These are phyloP conservation scores for Clytia hemisphaerica DNA, from an alignment of 30 jellyfish, hydroid and myxozoan genomes.

Conservation along the genomic window DNA sequence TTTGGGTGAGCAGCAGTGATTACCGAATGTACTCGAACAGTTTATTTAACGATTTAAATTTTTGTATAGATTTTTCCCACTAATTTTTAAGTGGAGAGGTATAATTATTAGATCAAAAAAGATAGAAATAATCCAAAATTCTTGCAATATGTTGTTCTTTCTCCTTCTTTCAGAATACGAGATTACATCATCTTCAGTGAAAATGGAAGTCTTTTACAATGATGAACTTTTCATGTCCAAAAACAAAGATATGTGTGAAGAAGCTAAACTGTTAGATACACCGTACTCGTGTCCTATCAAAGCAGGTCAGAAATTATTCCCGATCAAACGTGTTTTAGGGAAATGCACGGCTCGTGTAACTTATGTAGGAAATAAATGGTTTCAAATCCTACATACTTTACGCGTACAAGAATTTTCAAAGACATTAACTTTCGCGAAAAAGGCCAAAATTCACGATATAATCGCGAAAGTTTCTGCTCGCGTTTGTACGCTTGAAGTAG, in stretches of 20 bases:
- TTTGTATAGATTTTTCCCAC: too few species aligned
- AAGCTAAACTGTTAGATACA: constrained; percentile 49
- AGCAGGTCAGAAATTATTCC: constrained; percentile 36
- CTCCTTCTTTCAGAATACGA: background rate
- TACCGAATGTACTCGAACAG: too few species aligned
- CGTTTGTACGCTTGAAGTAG: background rate
- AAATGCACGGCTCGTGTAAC: background rate
- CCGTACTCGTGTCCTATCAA: constrained; percentile 76
- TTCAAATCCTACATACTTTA: background rate
- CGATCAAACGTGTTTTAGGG: background rate
- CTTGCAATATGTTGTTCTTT: background rate
- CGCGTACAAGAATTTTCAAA: background rate
- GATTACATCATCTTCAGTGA: constrained; percentile 5
- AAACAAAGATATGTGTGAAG: constrained; percentile 70
- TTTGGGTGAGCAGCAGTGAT: too few species aligned
- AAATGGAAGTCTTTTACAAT: constrained; percentile 13
- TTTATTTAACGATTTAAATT: too few species aligned
- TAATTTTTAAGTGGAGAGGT: too few species aligned
- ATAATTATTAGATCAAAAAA: too few species aligned
- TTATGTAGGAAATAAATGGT: too few species aligned
- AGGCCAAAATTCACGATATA: background rate
- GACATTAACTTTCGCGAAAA: too few species aligned
- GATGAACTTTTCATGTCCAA: constrained; percentile 49
- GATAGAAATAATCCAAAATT: too few species aligned
- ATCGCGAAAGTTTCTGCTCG: too few species aligned